A percentile compares a stretch with the other conserved stretches of the same genome.
Evolutionary conservation across 2,888 invertebrate species (phyloP).

Genomic region (Chrysolina americana): DNA sequence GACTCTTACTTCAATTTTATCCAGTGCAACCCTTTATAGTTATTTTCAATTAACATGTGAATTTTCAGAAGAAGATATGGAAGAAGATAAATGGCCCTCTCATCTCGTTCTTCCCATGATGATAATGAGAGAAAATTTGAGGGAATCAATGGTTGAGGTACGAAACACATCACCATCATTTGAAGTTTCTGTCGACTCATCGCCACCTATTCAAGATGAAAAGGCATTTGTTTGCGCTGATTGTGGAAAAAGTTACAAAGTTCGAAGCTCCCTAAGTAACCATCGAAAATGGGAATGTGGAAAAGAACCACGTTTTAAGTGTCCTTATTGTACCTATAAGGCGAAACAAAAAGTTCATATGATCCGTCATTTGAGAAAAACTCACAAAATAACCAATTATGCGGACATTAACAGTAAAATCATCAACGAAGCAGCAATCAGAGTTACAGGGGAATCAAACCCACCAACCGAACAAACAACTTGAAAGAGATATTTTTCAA

Average conservation of each 20-base stretch:
- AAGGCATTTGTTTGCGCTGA: slow-evolving; percentile 35
- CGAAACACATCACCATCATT: slow-evolving; percentile 11
- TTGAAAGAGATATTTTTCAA: background rate
- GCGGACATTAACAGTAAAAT: slow-evolving; percentile 18
- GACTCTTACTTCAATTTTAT: background rate
- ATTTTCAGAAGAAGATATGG: slow-evolving; percentile 55
- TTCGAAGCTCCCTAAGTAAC: slow-evolving; percentile 42
- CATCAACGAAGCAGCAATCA: slow-evolving; percentile 17
- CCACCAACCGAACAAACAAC: background rate
- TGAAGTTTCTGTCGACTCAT: background rate
- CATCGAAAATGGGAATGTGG: slow-evolving; percentile 50
- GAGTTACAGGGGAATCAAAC: background rate
- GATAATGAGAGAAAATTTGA: slow-evolving; percentile 72
- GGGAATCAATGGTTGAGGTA: slow-evolving; percentile 63
- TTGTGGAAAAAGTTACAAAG: slow-evolving; percentile 46
- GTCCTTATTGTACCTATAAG: slow-evolving; percentile 76
- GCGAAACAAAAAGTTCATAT: slow-evolving; percentile 85
- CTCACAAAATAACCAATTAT: slow-evolving; percentile 33
- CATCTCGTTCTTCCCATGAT: slow-evolving; percentile 81
- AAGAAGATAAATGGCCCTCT: slow-evolving; percentile 70
- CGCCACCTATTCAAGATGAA: slow-evolving; percentile 1
- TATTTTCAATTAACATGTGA: background rate
- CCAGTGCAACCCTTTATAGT: background rate
- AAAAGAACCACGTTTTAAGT: slow-evolving; percentile 47
- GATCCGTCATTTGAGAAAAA: slow-evolving; percentile 78